Conservation (phyloP, 2,888 invertebrate species). For the Dolichomitus sp. region DNA sequence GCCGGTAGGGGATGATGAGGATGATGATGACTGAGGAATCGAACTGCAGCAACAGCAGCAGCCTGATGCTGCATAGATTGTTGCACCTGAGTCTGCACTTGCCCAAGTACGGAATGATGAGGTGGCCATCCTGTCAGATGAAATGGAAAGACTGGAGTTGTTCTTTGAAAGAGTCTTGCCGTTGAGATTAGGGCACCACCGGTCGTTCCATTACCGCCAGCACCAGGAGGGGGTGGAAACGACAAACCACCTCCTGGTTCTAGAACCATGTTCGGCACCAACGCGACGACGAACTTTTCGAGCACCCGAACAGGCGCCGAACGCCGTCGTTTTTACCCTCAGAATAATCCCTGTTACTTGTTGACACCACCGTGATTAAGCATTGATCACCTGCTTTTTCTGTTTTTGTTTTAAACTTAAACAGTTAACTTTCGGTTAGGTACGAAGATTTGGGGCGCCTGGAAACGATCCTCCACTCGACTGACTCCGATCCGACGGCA, state of each 20-base stretch:
- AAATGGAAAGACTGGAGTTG: slow-evolving; percentile 84
- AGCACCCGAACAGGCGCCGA: slow-evolving; percentile 58
- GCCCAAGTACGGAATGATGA: slow-evolving; percentile 84
- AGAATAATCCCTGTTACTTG: slow-evolving; percentile 40
- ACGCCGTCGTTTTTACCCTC: slow-evolving; percentile 18
- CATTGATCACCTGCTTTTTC: slow-evolving; percentile 31
- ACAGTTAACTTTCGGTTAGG: slow-evolving; percentile 1
- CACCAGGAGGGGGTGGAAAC: slow-evolving; percentile 85
- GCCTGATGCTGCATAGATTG: slow-evolving; percentile 84
- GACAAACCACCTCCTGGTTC: slow-evolving; percentile 86
- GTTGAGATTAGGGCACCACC: slow-evolving; percentile 81
- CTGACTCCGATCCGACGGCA: slow-evolving; percentile 65
- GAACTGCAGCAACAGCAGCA: slow-evolving; percentile 81
- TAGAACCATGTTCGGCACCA: slow-evolving; percentile 85
- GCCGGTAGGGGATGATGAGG: slow-evolving; percentile 83
- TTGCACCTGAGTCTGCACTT: slow-evolving; percentile 83
- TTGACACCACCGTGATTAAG: slow-evolving; percentile 15
- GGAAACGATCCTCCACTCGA: neutral
- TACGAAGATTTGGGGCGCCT: neutral
- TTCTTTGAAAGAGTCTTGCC: slow-evolving; percentile 83
- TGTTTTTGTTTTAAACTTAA: neutral
- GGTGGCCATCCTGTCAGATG: slow-evolving; percentile 84
- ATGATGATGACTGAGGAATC: slow-evolving; percentile 83
- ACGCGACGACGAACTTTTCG: slow-evolving; percentile 74
- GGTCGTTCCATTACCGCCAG: slow-evolving; percentile 79